Conservation (phyloP, 2,113 vertebrate genomes). For the Pristiophorus japonicus region DNA sequence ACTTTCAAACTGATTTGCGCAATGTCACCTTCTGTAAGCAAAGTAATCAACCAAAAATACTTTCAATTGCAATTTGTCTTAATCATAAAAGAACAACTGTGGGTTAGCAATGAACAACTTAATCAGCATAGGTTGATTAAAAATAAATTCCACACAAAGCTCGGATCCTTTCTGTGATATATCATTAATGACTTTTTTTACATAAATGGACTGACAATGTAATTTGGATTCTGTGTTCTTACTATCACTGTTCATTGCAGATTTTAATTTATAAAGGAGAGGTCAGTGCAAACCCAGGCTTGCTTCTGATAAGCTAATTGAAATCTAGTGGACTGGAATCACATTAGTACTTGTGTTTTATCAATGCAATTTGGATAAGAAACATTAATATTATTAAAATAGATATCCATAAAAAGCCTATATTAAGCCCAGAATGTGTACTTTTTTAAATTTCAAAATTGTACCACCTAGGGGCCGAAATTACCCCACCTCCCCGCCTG, state of each 20-base stretch:
- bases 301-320: neutral
- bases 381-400: neutral
- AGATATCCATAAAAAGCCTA: neutral
- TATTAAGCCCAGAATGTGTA: too few relatives aligned
- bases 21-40: neutral
- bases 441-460: too few relatives aligned
- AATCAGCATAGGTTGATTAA: constrained; percentile 20
- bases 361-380: neutral
- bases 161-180: neutral
- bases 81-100: neutral
- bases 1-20: neutral
- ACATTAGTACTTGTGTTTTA: neutral
- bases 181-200: neutral
- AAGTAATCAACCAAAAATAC: neutral
- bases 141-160: neutral
- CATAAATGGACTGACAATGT: neutral
- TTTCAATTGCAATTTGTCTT: neutral
- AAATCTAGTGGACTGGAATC: neutral
- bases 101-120: constrained; percentile 6
- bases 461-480: too few relatives aligned
- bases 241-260: neutral
- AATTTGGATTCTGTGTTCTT: neutral
- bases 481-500: too few relatives aligned
- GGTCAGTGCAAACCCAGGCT: neutral
- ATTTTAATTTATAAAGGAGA: neutral